Percentiles rank a stretch among this genome's conserved stretches.
Conservation (phyloP, 2,113 vertebrate genomes). For the Dasyornis broadbenti region DNA sequence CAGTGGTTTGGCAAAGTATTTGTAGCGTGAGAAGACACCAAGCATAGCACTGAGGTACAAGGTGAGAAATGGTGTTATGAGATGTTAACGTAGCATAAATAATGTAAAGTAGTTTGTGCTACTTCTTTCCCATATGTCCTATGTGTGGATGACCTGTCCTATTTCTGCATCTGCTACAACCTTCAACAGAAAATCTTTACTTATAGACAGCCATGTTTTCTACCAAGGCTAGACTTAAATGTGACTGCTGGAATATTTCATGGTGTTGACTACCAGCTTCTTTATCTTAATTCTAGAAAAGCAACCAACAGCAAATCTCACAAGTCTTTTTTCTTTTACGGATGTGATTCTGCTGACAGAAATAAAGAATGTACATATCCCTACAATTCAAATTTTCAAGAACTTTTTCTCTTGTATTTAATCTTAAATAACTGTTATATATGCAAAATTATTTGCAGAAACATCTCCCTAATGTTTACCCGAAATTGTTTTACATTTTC, state of each 20-base stretch:
- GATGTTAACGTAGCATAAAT: background rate
- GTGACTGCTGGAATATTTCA: background rate
- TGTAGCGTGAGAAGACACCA: background rate
- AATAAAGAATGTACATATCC: background rate
- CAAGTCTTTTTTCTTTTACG: background rate
- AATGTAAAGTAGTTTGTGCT: background rate
- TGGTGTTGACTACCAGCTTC: background rate
- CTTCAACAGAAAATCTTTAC: background rate
- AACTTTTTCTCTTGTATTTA: background rate
- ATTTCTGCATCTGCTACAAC: background rate
- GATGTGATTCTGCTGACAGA: background rate
- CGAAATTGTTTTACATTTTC: background rate
- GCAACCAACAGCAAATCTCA: background rate
- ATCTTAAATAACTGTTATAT: background rate
- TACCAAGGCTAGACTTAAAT: background rate
- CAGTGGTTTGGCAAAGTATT: background rate
- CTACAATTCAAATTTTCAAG: background rate
- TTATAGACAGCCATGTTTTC: background rate
- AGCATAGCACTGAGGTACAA: background rate
- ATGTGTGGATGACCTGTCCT: background rate
- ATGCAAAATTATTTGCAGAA: background rate
- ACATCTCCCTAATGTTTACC: background rate
- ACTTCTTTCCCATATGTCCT: background rate
- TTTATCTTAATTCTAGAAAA: background rate
- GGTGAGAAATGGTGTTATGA: accelerated